phyloP scores from a whole-genome alignment of 1,140 invertebrate genomes.

The Anastrepha ludens region DNA sequence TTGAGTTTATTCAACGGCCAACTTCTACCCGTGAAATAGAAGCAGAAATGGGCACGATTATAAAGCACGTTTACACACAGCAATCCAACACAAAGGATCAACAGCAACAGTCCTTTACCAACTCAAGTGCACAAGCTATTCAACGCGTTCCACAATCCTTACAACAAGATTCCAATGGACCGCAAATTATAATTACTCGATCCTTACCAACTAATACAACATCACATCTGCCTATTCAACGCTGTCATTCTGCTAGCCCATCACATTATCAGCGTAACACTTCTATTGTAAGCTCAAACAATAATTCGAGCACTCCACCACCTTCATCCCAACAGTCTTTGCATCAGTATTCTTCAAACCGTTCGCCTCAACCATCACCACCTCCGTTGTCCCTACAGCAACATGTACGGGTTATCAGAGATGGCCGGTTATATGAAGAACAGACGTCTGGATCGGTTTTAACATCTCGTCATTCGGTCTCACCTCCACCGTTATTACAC shows the following conservation, averaged over 20 bases:
- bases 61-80: slow-evolving; percentile 64
- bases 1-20: slow-evolving; percentile 66
- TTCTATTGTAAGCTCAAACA: slow-evolving; percentile 7
- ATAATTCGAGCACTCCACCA: slow-evolving; percentile 48
- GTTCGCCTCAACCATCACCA: slow-evolving; percentile 61
- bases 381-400: slow-evolving; percentile 60
- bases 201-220: slow-evolving; percentile 55
- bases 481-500: slow-evolving; percentile 69
- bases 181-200: slow-evolving; percentile 69
- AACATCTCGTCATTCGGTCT: slow-evolving; percentile 66
- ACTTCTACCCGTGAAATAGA: slow-evolving; percentile 37
- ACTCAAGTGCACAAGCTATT: slow-evolving; percentile 11
- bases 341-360: neutral
- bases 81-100: slow-evolving; percentile 47
- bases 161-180: slow-evolving; percentile 54
- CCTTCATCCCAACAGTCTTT: slow-evolving; percentile 62
- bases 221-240: slow-evolving; percentile 59
- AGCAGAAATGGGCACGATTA: neutral
- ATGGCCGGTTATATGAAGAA: slow-evolving; percentile 70
- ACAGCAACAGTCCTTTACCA: neutral
- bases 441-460: slow-evolving; percentile 55
- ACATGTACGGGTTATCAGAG: slow-evolving; percentile 71
- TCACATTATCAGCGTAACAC: slow-evolving; percentile 60
- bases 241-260: slow-evolving; percentile 69
- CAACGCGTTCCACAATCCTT: neutral